phyloP scores from a whole-genome alignment of 2,797 vertebrate genomes.

The Loriculus beryllinus region DNA sequence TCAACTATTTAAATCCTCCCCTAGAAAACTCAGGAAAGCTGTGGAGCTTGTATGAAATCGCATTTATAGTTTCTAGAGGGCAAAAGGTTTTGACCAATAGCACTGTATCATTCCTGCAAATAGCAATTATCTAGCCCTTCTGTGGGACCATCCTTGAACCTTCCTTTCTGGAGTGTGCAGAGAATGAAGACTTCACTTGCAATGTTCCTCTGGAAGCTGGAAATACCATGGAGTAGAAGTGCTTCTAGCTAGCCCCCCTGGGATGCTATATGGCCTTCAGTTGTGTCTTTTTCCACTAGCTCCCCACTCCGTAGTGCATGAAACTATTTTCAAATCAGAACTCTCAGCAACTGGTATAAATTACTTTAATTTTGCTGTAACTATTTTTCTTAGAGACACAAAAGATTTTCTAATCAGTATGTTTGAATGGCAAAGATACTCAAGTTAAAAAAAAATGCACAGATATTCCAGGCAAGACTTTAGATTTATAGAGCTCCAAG shows the following conservation, averaged over 20 bases:
- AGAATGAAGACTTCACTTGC: neutral
- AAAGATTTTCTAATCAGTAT: neutral
- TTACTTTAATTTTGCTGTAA: neutral
- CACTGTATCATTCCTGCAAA: neutral
- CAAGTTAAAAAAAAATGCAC: neutral
- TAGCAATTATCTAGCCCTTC: neutral
- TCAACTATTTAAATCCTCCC: neutral
- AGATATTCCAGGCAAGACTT: neutral
- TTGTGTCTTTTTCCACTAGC: neutral
- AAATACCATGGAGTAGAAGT: neutral
- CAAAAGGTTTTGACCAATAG: neutral
- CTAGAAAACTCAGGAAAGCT: neutral
- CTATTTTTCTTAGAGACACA: neutral
- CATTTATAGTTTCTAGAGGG: neutral
- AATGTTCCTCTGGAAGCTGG: neutral
- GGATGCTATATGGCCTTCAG: neutral
- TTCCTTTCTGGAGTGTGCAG: neutral
- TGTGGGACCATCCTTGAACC: neutral
- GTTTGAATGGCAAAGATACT: neutral
- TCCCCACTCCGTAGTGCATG: neutral
- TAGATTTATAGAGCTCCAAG: neutral
- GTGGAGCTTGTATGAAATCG: neutral
- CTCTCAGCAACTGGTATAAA: neutral
- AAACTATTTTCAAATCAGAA: neutral
- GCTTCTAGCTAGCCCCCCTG: neutral